These are phyloP conservation scores for Zoanthus sociatus DNA, from an alignment of 92 coral and sea anemone species.

Conservation along the genomic window DNA sequence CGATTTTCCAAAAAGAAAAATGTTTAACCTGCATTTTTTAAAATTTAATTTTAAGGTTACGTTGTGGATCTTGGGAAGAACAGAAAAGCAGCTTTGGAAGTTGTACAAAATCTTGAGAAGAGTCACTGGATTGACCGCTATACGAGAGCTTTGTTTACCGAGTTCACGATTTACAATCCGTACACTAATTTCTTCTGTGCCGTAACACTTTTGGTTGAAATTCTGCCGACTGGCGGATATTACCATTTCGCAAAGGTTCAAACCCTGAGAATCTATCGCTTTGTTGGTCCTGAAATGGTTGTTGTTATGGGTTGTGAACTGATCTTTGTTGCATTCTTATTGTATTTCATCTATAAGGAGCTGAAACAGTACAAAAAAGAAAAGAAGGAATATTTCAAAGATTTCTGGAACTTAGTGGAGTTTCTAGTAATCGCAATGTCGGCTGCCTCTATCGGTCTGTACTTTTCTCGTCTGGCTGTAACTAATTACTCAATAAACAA, in stretches of 20 bases:
- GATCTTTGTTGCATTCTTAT: constrained; percentile 72
- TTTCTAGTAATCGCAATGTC: constrained; percentile 83
- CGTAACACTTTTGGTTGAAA: constrained; percentile 76
- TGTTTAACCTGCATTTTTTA: too few relatives aligned
- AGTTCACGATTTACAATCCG: constrained; percentile 84
- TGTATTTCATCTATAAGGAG: constrained; percentile 83
- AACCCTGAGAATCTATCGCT: constrained; percentile 81
- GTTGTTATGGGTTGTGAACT: constrained; percentile 91
- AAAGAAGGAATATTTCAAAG: constrained; percentile 72
- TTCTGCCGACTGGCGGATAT: constrained; percentile 83
- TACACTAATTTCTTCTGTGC: constrained; percentile 87
- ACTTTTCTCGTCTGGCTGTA: constrained; percentile 56
- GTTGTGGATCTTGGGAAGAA: constrained; percentile 81
- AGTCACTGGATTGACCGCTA: constrained; percentile 81
- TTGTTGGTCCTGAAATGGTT: constrained; percentile 91
- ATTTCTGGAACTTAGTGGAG: constrained; percentile 89
- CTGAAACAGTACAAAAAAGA: constrained; percentile 67
- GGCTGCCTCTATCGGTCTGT: constrained; percentile 51
- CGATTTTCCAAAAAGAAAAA: too few relatives aligned
- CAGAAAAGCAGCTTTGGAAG: constrained; percentile 47
- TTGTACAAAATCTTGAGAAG: constrained; percentile 38
- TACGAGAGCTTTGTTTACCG: constrained; percentile 86
- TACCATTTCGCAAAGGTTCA: constrained; percentile 77
- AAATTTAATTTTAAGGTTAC: constrained; percentile 59
- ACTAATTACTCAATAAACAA: constrained; percentile 63